These are phyloP conservation scores for Psococerastis gibbosa DNA, from an alignment of 2,888 invertebrate genomes.

Conservation along the genomic window DNA sequence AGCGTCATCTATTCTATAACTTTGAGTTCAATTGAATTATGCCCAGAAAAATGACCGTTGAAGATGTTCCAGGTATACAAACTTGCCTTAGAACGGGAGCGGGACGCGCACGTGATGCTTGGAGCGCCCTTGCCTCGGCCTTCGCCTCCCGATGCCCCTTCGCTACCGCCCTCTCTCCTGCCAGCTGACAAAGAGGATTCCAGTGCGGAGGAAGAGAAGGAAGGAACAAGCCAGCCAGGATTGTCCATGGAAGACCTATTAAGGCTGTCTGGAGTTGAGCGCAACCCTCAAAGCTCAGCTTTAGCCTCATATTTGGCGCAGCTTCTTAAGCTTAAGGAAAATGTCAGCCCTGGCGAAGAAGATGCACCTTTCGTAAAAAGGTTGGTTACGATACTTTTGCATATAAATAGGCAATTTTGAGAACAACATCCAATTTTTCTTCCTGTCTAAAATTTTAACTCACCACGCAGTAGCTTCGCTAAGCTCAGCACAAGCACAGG, in stretches of 20 bases:
- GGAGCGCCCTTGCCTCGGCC: conserved; percentile 16
- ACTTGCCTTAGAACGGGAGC: conserved; percentile 48
- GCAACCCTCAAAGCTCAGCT: conserved; percentile 25
- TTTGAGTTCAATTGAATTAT: too few species aligned
- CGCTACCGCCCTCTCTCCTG: conserved; percentile 26
- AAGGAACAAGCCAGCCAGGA: conserved; percentile 35
- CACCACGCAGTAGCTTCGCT: too few species aligned
- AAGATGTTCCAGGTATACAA: conserved; percentile 46
- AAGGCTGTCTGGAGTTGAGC: conserved; percentile 33
- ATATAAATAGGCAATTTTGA: too few species aligned
- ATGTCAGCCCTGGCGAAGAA: conserved; percentile 9
- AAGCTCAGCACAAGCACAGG: too few species aligned
- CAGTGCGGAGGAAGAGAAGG: conserved; percentile 17
- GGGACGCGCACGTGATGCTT: conserved; percentile 37
- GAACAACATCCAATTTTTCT: too few species aligned
- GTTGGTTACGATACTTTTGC: too few species aligned
- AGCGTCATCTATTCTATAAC: too few species aligned
- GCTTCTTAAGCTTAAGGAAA: conserved; percentile 13
- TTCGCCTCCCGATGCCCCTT: conserved; percentile 30
- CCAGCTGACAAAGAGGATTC: conserved; percentile 15
- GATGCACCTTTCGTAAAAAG: neutral
- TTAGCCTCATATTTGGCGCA: conserved; percentile 27
- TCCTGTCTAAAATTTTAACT: too few species aligned
- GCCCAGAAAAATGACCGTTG: neutral
- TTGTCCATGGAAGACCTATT: conserved; percentile 38